Evolutionary conservation across 1,140 invertebrate genomes (phyloP).

Genomic region (Heliconius himera): DNA sequence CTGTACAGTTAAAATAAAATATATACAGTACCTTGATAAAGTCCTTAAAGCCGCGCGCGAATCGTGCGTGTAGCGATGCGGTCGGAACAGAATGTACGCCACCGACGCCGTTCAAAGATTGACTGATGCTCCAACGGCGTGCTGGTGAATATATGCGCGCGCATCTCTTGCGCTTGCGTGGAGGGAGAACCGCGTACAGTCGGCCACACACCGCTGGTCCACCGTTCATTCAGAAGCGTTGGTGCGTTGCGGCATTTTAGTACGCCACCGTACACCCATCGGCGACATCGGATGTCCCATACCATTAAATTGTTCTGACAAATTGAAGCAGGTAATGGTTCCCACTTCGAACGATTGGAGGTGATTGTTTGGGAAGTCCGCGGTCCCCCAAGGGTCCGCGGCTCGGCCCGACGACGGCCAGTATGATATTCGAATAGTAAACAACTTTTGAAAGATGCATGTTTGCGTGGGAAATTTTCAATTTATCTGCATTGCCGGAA

Average conservation of each 20-base stretch:
- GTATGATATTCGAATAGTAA: neutral
- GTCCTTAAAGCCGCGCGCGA: conserved; percentile 58
- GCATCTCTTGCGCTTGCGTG: conserved; percentile 69
- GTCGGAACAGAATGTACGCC: conserved; percentile 37
- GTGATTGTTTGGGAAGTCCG: conserved; percentile 32
- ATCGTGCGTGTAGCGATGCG: conserved; percentile 50
- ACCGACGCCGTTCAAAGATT: conserved; percentile 56
- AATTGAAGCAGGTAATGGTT: conserved; percentile 46
- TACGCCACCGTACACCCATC: conserved; percentile 35
- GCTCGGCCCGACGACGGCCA: neutral
- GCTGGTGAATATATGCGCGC: conserved; percentile 72
- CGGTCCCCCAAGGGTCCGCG: conserved; percentile 4
- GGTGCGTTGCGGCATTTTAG: conserved; percentile 20
- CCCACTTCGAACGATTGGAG: conserved; percentile 32
- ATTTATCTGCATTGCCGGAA: conserved; percentile 27
- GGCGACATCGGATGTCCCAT: conserved; percentile 46
- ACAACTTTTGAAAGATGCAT: conserved; percentile 10
- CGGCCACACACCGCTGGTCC: conserved; percentile 31
- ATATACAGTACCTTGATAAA: conserved; percentile 61
- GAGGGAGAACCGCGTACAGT: conserved; percentile 56
- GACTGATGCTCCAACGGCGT: conserved; percentile 62
- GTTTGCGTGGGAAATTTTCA: conserved; percentile 26
- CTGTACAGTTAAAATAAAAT: conserved; percentile 43
- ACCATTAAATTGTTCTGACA: conserved; percentile 48
- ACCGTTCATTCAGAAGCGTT: conserved; percentile 35